Evolutionary conservation across 2,113 vertebrate genomes (phyloP), one percentile per base, ranked within the genome.

Genomic region (Barnardius zonarius): DNA sequence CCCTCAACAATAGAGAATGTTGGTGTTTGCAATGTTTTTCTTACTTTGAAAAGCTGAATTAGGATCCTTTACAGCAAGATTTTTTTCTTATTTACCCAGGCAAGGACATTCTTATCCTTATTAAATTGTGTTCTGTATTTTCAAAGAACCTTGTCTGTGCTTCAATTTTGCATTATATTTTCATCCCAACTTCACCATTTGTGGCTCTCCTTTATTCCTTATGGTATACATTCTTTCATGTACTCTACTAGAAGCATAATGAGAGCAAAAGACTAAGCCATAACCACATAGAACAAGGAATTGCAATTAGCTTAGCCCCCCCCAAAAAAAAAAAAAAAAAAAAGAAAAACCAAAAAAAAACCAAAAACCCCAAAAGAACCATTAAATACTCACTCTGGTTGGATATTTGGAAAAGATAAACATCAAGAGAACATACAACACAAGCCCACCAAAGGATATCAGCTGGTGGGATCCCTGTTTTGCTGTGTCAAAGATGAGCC

Each of bases 361-460:
- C 52, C 9, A 28, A 15, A 59, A 25, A 2, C 2, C 11, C 4
- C 27, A 2, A 20, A 85, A 88, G 5, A 37, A 23, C 5, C 12
- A 72, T 55, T 81, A 83, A 87, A 64, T 93, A 97, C 97, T 97
- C 96, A 99, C 98, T 96, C 93, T 98, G 67, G 98, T 94, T 91
- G 98, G 98, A 59, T 99, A 94, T 92, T 98, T 99, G 68, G 99
- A 99, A 97, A 99, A 99, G 16, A 99, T 68, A 93, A 98, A 68
- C 94, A 98, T 96, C 92, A 98, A 66, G 62, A 98, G 35, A 85
- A 98, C 44, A 44, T 98, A 98, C 74, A 98, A 76, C 27, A 98
- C 33, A 91, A 99, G 97, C 2, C 99, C 99, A n/a, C 92, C 97
- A 72, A 99, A 98, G 30, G 99, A 99, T 67, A 99, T 97, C 28